A percentile compares a stretch with the other conserved stretches of the same genome.
Conservation (phyloP, 2,113 vertebrate species). For the Pteronura brasiliensis region DNA sequence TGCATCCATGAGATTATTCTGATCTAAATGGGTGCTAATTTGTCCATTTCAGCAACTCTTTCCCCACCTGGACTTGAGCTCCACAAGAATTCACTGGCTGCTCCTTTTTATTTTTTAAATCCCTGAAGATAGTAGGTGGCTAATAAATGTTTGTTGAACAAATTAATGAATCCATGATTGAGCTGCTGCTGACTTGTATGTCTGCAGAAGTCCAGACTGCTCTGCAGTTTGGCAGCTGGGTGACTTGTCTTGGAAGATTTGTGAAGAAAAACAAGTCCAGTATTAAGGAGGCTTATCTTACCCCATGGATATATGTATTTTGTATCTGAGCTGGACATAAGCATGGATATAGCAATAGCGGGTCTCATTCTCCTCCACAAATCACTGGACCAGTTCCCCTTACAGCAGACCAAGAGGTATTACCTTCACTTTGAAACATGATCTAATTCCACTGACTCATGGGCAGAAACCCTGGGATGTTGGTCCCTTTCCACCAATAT, state of each 20-base stretch:
- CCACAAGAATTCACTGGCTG: neutral
- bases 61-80: neutral
- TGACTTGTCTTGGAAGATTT: conserved; percentile 28
- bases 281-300: conserved; percentile 38
- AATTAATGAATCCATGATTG: neutral
- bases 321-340: neutral
- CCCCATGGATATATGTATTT: neutral
- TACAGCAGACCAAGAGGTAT: neutral
- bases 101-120: neutral
- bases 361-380: neutral
- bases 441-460: conserved; percentile 26
- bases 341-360: neutral
- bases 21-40: neutral
- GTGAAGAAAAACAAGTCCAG: conserved; percentile 49
- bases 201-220: neutral
- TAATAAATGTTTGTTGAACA: neutral
- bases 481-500: neutral
- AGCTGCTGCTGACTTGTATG: neutral
- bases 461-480: conserved; percentile 25
- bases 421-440: conserved; percentile 43
- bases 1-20: neutral
- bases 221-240: neutral
- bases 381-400: conserved; percentile 2
- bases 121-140: neutral
- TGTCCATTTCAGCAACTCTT: neutral